These are phyloP conservation scores for Tipula lateralis DNA, from an alignment of 2,888 invertebrate genomes.

Conservation along the genomic window DNA sequence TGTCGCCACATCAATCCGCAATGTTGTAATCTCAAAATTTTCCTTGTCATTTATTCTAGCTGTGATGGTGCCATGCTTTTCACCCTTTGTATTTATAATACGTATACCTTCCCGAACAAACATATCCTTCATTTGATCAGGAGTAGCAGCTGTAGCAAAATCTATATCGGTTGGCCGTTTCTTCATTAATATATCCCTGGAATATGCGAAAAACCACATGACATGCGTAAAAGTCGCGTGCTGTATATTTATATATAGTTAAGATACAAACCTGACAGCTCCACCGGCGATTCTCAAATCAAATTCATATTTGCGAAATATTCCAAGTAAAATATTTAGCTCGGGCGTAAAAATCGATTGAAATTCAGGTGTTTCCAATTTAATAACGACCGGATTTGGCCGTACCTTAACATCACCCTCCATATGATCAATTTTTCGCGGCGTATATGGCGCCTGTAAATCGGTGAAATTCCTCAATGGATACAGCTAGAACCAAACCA, in stretches of 20 bases:
- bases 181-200: constrained; percentile 72
- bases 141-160: constrained; percentile 96
- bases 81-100: constrained; percentile 88
- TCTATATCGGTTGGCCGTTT: constrained; percentile 85
- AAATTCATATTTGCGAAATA: constrained; percentile 76
- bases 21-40: constrained; percentile 91
- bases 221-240: constrained; percentile 12
- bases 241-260: constrained; percentile 29
- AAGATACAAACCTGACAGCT: constrained; percentile 67
- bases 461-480: constrained; percentile 24
- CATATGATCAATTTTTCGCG: constrained; percentile 33
- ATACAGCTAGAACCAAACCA: constrained; percentile 24
- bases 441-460: constrained; percentile 11
- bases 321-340: constrained; percentile 59
- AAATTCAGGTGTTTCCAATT: constrained; percentile 69
- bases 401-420: constrained; percentile 44
- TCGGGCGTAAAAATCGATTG: constrained; percentile 77
- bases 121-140: constrained; percentile 91
- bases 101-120: constrained; percentile 77
- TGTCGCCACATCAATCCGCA: constrained; percentile 85
- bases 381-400: constrained; percentile 63
- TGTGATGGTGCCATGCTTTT: constrained; percentile 94
- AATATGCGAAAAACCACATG: constrained; percentile 35
- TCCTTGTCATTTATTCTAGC: constrained; percentile 89
- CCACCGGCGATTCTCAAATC: constrained; percentile 95